Base-by-base conservation (phyloP, 2,888 invertebrate genomes). In the Drosophila austrosaltans region DNA sequence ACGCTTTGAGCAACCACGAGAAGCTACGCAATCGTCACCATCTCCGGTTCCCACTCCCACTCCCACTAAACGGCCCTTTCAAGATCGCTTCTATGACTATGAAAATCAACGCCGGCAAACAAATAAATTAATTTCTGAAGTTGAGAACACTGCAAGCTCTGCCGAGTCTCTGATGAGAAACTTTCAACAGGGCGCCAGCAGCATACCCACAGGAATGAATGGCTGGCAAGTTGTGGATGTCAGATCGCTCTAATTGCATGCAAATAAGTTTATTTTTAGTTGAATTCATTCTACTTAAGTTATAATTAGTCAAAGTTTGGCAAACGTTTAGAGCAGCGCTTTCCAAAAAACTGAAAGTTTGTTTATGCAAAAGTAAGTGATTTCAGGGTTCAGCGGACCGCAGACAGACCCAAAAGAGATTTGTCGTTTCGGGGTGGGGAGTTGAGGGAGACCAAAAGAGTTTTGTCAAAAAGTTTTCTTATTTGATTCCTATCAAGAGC, bases 51-150 rank as follows among this genome's bases (percentile, higher is more conserved):
- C 69, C 2, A 30, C 58, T 2, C 36, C 69, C 2, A 30, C 77
- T 0, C 32, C 7, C 28, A 61, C 63, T 0, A 77, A 81, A 16
- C 61, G 60, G 16, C 72, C 69, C 4, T 64, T 39, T 1, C 65
- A 75, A 30, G 92, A 92, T 87, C 83, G 82, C 6, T 92, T 92
- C 72, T 92, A 92, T 66, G 90, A 92, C 25, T 92, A 83, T 69
- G 92, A 92, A 8, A 90, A 89, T 20, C 86, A 91, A n/a, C 76
- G 58, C 1, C 56, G 87, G 3, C 32, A 82, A 1, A 83, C 72
- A 30, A 84, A 81, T 6, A 85, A 90, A n/a, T 61, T 87, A 66
- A 70, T 79, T 8, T 22, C 63, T 2, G 42, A 40, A 48, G 72
- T 79, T 44, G 76, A 81, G 62, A 72, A 86, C 3, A 69, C 67